These are phyloP conservation scores for Bursaphelenchus mucronatus DNA, from an alignment of 1,140 invertebrate species.

Conservation along the genomic window DNA sequence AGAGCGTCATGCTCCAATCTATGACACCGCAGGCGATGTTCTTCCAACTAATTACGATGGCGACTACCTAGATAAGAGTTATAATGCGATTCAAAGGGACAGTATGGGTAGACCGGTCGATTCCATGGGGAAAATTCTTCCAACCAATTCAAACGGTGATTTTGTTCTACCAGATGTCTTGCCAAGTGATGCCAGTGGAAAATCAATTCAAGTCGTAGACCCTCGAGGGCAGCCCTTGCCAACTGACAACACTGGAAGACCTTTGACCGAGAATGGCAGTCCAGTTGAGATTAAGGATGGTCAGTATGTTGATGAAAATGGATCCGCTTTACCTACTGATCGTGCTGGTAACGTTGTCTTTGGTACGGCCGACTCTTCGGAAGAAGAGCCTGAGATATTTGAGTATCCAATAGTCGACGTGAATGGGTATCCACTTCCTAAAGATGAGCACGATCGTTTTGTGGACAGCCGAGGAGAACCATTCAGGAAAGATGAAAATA, in stretches of 20 bases:
- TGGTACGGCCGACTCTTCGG: neutral
- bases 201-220: constrained; percentile 8
- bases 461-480: too few species aligned
- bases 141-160: constrained; percentile 27
- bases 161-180: constrained; percentile 32
- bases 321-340: constrained; percentile 3
- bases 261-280: constrained; percentile 20
- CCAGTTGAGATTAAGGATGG: constrained; percentile 20
- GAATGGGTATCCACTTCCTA: constrained; percentile 32
- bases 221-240: constrained; percentile 20
- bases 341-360: constrained; percentile 26
- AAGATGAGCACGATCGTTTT: too few species aligned
- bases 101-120: constrained; percentile 34
- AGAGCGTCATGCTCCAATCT: constrained; percentile 33
- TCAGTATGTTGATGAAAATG: too few species aligned
- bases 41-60: constrained; percentile 49
- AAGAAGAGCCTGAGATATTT: neutral
- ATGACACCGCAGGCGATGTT: constrained; percentile 38
- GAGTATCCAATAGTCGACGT: constrained; percentile 12
- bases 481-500: constrained; percentile 8
- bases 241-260: constrained; percentile 29
- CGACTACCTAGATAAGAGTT: constrained; percentile 26
- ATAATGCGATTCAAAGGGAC: constrained; percentile 32
- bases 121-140: constrained; percentile 19
- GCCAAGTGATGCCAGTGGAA: constrained; percentile 29